Percentiles rank a stretch among this genome's conserved stretches.
phyloP scores from a whole-genome alignment of 2,797 vertebrate genomes.

The Cryptoblepharus egeriae region DNA sequence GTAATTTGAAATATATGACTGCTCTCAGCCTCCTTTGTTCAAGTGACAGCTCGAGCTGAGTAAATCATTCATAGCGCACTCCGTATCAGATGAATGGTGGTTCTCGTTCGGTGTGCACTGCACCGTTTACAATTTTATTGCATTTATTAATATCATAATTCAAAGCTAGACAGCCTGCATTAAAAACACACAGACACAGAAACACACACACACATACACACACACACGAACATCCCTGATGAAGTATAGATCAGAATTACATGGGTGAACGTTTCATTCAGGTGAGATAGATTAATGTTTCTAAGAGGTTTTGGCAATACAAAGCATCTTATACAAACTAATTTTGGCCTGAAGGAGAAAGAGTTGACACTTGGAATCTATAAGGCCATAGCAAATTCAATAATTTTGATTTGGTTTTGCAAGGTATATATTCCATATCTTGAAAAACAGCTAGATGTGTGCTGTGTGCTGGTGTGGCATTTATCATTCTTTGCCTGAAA shows the following conservation, averaged over 20 bases:
- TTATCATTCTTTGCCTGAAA: not conserved
- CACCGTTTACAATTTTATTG: conserved; percentile 4
- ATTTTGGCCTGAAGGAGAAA: not conserved
- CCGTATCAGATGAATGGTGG: conserved; percentile 11
- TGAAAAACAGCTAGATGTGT: no score
- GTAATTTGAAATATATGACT: conserved; percentile 16
- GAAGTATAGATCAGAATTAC: conserved; percentile 7
- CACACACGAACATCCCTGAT: not conserved
- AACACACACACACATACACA: not conserved
- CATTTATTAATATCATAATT: conserved; percentile 41
- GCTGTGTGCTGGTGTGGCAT: not conserved
- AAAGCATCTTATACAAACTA: not conserved
- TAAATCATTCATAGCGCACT: conserved; percentile 23
- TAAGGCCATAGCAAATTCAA: not conserved
- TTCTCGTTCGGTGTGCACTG: not conserved
- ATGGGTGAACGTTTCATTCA: not conserved
- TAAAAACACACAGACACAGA: no score
- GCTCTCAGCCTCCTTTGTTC: conserved; percentile 14
- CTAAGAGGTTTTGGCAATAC: conserved; percentile 3
- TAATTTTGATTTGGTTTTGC: not conserved
- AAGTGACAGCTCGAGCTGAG: not conserved
- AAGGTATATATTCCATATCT: not conserved
- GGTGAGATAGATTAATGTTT: conserved; percentile 9
- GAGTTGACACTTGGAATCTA: not conserved
- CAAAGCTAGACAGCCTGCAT: conserved; percentile 16